Evolutionary conservation across 1,140 invertebrate genomes (phyloP).

Genomic region (Apis dorsata): DNA sequence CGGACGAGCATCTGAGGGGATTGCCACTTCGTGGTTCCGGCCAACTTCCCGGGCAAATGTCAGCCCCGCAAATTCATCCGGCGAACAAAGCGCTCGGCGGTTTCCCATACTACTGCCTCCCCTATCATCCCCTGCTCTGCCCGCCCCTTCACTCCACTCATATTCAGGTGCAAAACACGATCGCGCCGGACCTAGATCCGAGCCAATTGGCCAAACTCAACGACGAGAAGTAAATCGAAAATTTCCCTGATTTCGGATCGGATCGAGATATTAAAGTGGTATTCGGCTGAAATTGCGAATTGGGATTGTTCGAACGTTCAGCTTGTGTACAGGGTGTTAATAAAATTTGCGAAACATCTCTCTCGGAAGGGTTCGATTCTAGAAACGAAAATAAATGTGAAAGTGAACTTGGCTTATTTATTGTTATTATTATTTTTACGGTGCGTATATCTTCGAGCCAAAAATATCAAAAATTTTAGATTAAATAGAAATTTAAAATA

Average conservation of each 20-base stretch:
- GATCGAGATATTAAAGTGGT: not conserved
- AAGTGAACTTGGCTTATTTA: too few species aligned
- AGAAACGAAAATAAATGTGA: too few species aligned
- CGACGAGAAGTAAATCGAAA: constrained; percentile 65
- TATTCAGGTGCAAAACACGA: constrained; percentile 73
- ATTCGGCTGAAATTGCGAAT: not conserved
- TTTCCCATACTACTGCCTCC: constrained; percentile 78
- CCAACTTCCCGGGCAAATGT: constrained; percentile 74
- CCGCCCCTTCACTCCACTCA: constrained; percentile 74
- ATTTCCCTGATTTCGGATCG: not conserved
- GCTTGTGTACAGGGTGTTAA: not conserved
- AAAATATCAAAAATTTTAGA: too few species aligned
- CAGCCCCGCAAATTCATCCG: constrained; percentile 73
- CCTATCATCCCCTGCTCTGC: constrained; percentile 78
- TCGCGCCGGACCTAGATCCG: constrained; percentile 68
- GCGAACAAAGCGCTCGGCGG: constrained; percentile 74
- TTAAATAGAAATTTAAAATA: too few species aligned
- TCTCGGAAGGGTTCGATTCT: too few species aligned
- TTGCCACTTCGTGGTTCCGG: constrained; percentile 72
- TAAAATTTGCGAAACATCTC: too few species aligned
- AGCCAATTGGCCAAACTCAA: constrained; percentile 72
- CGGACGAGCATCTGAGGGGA: constrained; percentile 76
- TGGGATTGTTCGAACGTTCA: not conserved
- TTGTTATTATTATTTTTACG: too few species aligned
- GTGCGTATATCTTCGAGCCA: too few species aligned